A percentile compares a stretch with the other conserved stretches of the same genome.
Conservation (phyloP, 1,140 invertebrate species). For the Lamellibrachia luymesi region DNA sequence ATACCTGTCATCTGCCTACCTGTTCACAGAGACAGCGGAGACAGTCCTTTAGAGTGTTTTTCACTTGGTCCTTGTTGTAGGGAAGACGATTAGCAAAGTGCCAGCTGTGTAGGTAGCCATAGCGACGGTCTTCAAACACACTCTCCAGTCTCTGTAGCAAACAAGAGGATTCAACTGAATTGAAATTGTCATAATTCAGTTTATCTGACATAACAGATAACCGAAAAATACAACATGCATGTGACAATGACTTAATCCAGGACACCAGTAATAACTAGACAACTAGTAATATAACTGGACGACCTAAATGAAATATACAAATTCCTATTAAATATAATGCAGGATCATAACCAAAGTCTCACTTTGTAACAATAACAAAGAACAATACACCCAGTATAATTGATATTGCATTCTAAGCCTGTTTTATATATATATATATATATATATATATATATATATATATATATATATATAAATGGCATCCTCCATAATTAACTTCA, state of each 20-base stretch:
- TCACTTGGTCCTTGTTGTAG: constrained; percentile 32
- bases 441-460: too few relatives aligned
- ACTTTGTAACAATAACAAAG: neutral
- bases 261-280: too few relatives aligned
- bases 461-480: too few relatives aligned
- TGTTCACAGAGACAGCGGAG: constrained; percentile 12
- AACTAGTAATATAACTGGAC: too few relatives aligned
- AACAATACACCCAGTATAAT: neutral
- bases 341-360: neutral
- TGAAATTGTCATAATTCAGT: neutral
- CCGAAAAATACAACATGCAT: too few relatives aligned
- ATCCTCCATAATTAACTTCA: too few relatives aligned
- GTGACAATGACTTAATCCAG: too few relatives aligned
- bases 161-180: neutral
- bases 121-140: constrained; percentile 15
- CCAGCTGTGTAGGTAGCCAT: constrained; percentile 51
- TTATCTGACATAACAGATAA: too few relatives aligned
- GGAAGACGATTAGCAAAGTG: constrained; percentile 56
- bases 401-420: too few relatives aligned
- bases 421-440: too few relatives aligned
- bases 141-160: neutral
- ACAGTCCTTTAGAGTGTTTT: constrained; percentile 17
- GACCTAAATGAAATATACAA: too few relatives aligned
- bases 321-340: too few relatives aligned
- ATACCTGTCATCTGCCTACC: constrained; percentile 17